Evolutionary conservation across 2,888 invertebrate species (phyloP), one percentile per base, ranked within the genome.

Genomic region (Drosophila mimica): DNA sequence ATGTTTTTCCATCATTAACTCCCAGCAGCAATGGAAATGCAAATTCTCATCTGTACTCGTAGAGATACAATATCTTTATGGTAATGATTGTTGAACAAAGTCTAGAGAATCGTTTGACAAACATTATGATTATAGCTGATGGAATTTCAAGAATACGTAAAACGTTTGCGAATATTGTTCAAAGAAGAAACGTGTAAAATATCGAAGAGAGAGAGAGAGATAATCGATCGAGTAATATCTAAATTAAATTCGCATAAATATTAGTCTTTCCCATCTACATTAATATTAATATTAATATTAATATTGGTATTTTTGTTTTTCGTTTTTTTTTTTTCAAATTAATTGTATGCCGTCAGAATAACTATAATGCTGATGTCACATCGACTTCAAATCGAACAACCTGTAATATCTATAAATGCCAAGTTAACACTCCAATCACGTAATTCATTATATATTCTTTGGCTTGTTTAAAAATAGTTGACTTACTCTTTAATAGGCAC

Each of bases 351-450:
- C 30, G 13, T 33, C n/a, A 17, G 30, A 28, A 53, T 40, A 25
- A 30, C 13, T 56, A 20, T 15, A 54, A 52, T 43, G 52, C 67
- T 70, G 70, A 70, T 70, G 70, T 70, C 70, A 70, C 58, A 53
- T 38, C 28, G 15, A 13, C 15, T 25, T 25, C 20, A 15, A 9
- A 25, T 25, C 15, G 9, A 34, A 52, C 25, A 36, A 48, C 9
- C 52, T 40, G 54, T 51, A 51, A 56, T 11, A 25, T 31, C 6
- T 31, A 34, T 33, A 25, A 64, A 43, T 28, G 20, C 33, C 51
- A 36, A 61, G 25, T 40, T 51, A 59, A 34, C 13, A 49, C 38
- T 43, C 53, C 64, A 77, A 74, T 77, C 77, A 77, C 77, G 77
- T 74, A 64, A 25, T 34, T 58, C 43, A 63, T 67, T 67, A 53